phyloP scores from a whole-genome alignment of 1,140 invertebrate genomes.

The Drosophila punjabiensis region DNA sequence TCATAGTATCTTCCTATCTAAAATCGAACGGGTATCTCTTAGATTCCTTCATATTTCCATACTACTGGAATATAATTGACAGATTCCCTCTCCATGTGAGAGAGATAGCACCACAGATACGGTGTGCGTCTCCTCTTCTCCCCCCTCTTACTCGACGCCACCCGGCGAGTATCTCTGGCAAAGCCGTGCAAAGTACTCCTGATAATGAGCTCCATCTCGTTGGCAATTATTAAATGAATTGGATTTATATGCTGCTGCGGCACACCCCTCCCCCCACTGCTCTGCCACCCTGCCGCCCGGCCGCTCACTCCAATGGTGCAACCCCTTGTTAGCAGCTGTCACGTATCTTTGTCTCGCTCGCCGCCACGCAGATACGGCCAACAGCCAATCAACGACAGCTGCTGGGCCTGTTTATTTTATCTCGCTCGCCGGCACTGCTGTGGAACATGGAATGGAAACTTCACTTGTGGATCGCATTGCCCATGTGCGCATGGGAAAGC shows the following conservation, averaged over 20 bases:
- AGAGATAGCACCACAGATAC: slow-evolving; percentile 16
- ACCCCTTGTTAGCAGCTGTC: slow-evolving; percentile 44
- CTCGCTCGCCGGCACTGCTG: slow-evolving; percentile 30
- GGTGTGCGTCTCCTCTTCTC: slow-evolving; percentile 3
- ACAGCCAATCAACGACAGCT: slow-evolving; percentile 63
- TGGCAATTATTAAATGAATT: slow-evolving; percentile 85
- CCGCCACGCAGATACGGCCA: background rate
- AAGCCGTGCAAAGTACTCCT: slow-evolving; percentile 83
- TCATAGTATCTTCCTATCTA: background rate
- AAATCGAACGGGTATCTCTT: background rate
- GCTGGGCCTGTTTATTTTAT: slow-evolving; percentile 63
- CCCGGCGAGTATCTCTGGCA: slow-evolving; percentile 42
- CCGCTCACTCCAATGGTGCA: slow-evolving; percentile 7
- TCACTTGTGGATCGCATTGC: slow-evolving; percentile 61
- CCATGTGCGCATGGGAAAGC: slow-evolving; percentile 7
- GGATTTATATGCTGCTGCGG: slow-evolving; percentile 73
- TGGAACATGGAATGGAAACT: slow-evolving; percentile 71
- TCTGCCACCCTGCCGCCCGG: background rate
- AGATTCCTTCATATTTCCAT: background rate
- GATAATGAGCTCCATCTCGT: slow-evolving; percentile 84
- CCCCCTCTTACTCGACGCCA: slow-evolving; percentile 2
- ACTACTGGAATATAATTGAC: background rate
- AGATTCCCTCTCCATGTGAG: too few species aligned
- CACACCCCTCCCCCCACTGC: slow-evolving; percentile 8
- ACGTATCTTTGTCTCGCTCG: slow-evolving; percentile 36